A percentile compares a stretch with the other conserved stretches of the same genome.
Evolutionary conservation across 1,140 invertebrate genomes (phyloP).

Genomic region (Lordiphosa stackelbergi): DNA sequence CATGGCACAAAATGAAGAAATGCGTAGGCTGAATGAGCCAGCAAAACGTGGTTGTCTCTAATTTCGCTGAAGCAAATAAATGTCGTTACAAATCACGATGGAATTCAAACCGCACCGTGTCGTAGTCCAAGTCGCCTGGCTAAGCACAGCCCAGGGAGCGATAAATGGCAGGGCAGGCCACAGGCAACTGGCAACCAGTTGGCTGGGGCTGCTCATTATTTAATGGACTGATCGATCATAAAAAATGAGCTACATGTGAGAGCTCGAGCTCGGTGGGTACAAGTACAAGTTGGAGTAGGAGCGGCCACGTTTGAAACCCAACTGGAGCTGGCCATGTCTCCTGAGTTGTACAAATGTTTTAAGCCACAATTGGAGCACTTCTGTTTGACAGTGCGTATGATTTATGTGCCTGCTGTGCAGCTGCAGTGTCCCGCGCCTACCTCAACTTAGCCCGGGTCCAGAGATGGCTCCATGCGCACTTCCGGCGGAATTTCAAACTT

Average conservation of each 20-base stretch:
- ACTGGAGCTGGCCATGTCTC: constrained; percentile 66
- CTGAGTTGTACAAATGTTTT: constrained; percentile 72
- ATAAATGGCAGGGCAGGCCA: constrained; percentile 55
- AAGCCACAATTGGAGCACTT: constrained; percentile 74
- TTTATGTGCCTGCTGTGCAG: constrained; percentile 57
- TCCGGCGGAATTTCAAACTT: constrained; percentile 68
- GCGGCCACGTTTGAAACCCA: constrained; percentile 58
- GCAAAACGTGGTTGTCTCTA: constrained; percentile 42
- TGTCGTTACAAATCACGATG: constrained; percentile 75
- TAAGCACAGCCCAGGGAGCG: constrained; percentile 64
- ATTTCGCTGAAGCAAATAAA: constrained; percentile 73
- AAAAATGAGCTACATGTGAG: constrained; percentile 73
- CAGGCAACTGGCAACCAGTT: constrained; percentile 19
- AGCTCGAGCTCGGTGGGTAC: constrained; percentile 36
- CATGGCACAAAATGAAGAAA: constrained; percentile 32
- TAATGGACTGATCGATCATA: constrained; percentile 76
- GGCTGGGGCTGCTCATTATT: constrained; percentile 52
- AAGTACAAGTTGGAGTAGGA: constrained; percentile 61
- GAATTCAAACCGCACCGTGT: constrained; percentile 65
- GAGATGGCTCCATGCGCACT: constrained; percentile 53
- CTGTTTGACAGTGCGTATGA: constrained; percentile 74
- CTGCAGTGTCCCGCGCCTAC: constrained; percentile 4
- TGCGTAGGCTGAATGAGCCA: constrained; percentile 50
- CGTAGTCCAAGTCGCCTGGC: constrained; percentile 45
- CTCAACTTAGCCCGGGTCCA: background rate